phyloP scores from a whole-genome alignment of 1,140 invertebrate species.

The Vanessa atalanta region DNA sequence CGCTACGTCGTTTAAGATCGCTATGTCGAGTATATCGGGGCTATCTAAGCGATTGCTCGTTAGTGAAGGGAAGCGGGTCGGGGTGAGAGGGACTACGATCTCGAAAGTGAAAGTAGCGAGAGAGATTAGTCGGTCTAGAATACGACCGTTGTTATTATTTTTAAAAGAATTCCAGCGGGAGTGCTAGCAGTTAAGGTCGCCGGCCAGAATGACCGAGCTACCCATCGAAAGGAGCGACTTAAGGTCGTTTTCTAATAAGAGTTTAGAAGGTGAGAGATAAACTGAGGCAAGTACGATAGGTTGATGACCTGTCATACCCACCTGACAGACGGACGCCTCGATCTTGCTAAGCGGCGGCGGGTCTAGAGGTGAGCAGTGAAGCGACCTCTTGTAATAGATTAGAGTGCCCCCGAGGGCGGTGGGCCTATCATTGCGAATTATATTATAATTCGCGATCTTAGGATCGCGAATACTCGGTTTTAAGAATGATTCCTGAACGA shows the following conservation, averaged over 20 bases:
- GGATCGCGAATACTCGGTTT: background rate
- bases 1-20: background rate
- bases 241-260: constrained; percentile 1
- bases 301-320: constrained; percentile 28
- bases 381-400: background rate
- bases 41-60: no score
- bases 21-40: constrained; percentile 11
- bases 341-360: constrained; percentile 21
- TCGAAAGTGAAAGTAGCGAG: background rate
- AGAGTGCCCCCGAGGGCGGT: background rate
- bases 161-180: background rate
- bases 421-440: background rate
- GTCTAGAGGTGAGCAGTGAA: constrained; percentile 18
- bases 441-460: background rate
- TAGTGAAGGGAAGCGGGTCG: background rate
- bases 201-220: constrained; percentile 23
- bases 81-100: background rate
- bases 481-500: background rate
- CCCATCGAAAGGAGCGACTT: background rate
- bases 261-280: background rate
- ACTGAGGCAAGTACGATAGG: constrained; percentile 22
- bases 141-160: background rate
- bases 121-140: background rate
- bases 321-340: constrained; percentile 8
- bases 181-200: constrained; percentile 21